Evolutionary conservation across 2,888 invertebrate species (phyloP), one percentile per base, ranked within the genome.

Genomic region (Ophraella communa): DNA sequence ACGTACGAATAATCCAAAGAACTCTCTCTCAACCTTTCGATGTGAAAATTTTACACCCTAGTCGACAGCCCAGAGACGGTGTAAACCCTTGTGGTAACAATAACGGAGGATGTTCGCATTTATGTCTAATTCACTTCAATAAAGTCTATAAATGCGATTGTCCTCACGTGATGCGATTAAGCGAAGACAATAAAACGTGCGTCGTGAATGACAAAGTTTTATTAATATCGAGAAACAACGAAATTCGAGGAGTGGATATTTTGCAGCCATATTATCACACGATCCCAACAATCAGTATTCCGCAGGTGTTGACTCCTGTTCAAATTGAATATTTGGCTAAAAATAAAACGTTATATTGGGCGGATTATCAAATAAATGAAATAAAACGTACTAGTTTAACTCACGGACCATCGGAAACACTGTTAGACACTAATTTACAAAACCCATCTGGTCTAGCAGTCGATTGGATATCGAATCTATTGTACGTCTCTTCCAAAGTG

Each of bases 1-100:
- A 92, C 79, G 90, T 94, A 2, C 85, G 87, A 64, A 88, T 92
- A 14, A 88, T 96, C 72, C 93, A 94, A 80, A 85, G 91, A 70
- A 92, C 94, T 10, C 86, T 91, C 67, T 91, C 93, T 2, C 95
- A 96, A 80, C 96, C 96, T 0, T 96, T 95, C 85, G 95, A 95
- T 79, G 88, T 96, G 68, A 92, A 94, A 81, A 89, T 95, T 44
- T 83, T 91, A 74, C 93, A 93, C 80, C 90, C 91, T 0, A 88
- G 89, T 74, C 84, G 92, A 11, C 93, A 93, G 77, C 91, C 92
- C 0, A 81, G 79, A 74, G 84, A 86, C 82, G 81, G 74, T 1
- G 66, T 60, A 51, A 90, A 89, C 83, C 92, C 93, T 1, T 94
- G 94, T 81, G 88, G 84, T 0, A 79, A 75, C 0, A 85, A 87